Percentiles rank a stretch among this genome's conserved stretches.
phyloP scores from a whole-genome alignment of 2,797 vertebrate genomes.

The Rhinoraja longicauda region DNA sequence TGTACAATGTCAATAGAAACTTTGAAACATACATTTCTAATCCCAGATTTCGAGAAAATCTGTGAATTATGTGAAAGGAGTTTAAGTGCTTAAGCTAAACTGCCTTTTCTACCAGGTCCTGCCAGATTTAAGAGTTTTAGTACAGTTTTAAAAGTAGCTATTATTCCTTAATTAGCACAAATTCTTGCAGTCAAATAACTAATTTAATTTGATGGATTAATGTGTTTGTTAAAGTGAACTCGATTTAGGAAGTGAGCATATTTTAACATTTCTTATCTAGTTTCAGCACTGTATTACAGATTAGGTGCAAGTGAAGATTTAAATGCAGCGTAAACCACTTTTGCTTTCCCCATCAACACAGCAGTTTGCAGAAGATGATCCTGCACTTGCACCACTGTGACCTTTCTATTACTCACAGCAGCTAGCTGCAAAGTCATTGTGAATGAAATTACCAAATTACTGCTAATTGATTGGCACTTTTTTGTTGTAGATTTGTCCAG shows the following conservation, averaged over 20 bases:
- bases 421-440: neutral
- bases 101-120: neutral
- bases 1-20: neutral
- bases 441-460: conserved; percentile 12
- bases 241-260: neutral
- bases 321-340: neutral
- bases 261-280: neutral
- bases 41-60: neutral
- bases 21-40: neutral
- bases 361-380: neutral
- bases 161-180: neutral
- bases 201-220: neutral
- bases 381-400: neutral
- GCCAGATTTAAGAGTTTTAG: neutral
- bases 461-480: neutral
- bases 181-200: neutral
- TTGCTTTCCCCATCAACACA: neutral
- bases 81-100: neutral
- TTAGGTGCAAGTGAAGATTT: neutral
- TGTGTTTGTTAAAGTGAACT: neutral
- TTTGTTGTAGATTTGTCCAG: conserved; percentile 3
- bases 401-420: neutral
- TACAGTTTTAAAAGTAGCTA: neutral
- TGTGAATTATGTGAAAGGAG: neutral
- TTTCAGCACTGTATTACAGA: neutral